Evolutionary conservation across 2,797 vertebrate genomes (phyloP).

Genomic region (Zalophus californianus): DNA sequence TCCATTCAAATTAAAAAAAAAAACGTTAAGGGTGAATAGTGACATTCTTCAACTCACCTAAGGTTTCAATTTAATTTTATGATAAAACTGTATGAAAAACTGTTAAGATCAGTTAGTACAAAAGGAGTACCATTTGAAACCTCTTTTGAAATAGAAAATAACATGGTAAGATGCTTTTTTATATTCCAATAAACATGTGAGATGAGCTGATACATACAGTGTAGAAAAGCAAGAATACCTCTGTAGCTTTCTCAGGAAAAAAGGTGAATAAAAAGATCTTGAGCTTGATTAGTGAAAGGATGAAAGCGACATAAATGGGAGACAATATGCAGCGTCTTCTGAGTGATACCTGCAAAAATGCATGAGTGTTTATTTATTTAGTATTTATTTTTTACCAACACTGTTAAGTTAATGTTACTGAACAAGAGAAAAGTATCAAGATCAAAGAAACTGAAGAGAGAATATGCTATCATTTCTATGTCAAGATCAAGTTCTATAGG

Average conservation of each 20-base stretch:
- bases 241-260: neutral
- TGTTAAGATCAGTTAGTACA: conserved; percentile 25
- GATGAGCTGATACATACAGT: neutral
- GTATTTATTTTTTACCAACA: conserved; percentile 5
- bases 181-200: neutral
- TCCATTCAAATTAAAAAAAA: neutral
- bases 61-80: conserved; percentile 45
- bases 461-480: neutral
- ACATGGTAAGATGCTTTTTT: neutral
- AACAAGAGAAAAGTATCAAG: neutral
- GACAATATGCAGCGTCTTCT: neutral
- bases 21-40: neutral
- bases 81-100: conserved; percentile 36
- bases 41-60: neutral
- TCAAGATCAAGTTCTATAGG: conserved; percentile 8
- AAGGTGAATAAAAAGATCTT: conserved; percentile 20
- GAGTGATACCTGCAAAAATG: neutral
- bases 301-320: neutral
- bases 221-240: neutral
- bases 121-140: conserved; percentile 8
- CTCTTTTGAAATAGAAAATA: conserved; percentile 44
- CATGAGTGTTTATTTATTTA: neutral
- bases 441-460: conserved; percentile 47
- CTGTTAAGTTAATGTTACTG: neutral
- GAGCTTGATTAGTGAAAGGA: conserved; percentile 26